A percentile compares a stretch with the other conserved stretches of the same genome.
Conservation (phyloP, 2,888 invertebrate genomes). For the Cacoxenus indagator region DNA sequence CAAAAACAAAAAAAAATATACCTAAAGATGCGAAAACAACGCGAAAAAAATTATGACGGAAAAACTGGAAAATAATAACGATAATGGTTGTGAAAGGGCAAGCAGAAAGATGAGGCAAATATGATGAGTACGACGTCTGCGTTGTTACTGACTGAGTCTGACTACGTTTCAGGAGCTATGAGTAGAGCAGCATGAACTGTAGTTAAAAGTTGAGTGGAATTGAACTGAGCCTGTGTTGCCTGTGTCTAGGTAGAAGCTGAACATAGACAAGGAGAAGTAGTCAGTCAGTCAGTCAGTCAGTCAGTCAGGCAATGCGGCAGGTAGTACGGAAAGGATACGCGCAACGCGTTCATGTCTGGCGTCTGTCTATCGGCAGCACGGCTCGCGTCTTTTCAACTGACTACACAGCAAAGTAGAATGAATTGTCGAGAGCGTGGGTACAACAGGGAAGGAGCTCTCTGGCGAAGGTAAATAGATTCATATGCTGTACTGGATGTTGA, state of each 20-base stretch:
- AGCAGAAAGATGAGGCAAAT: neutral
- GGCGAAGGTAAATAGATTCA: neutral
- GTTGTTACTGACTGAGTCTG: neutral
- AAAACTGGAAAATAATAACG: neutral
- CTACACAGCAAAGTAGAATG: neutral
- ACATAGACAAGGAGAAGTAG: neutral
- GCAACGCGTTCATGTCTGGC: neutral
- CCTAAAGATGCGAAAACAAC: conserved; percentile 11
- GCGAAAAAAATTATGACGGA: neutral
- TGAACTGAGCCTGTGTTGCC: neutral
- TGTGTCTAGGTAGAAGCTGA: neutral
- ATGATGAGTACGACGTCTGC: neutral
- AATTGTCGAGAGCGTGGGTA: neutral
- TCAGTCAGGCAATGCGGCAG: neutral
- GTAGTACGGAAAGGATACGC: neutral
- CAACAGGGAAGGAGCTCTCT: neutral
- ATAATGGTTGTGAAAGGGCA: neutral
- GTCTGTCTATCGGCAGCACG: neutral
- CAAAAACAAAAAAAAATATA: neutral
- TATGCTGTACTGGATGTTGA: neutral
- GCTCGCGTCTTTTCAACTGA: neutral
- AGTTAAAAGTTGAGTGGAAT: neutral
- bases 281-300: neutral
- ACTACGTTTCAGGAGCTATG: neutral
- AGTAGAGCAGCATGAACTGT: neutral